phyloP scores from a whole-genome alignment of 2,113 vertebrate species.

The Tyrannus savana region DNA sequence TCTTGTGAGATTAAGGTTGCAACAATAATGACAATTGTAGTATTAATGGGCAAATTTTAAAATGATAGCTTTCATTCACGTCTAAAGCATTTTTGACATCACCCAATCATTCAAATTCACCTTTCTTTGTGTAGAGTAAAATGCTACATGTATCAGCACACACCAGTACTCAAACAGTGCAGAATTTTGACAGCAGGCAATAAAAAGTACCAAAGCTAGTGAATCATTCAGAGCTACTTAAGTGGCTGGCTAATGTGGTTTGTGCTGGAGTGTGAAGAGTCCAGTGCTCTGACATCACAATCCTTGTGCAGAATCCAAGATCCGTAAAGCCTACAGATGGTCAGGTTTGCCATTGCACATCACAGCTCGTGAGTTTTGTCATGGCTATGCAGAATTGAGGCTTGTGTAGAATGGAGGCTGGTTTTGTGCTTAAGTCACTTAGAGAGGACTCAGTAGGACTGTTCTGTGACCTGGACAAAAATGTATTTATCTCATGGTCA shows the following conservation, averaged over 20 bases:
- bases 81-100: not conserved
- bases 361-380: not conserved
- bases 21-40: not conserved
- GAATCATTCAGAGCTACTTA: not conserved
- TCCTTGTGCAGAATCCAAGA: not conserved
- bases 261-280: slow-evolving; percentile 20
- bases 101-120: not conserved
- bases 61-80: not conserved
- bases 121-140: not conserved
- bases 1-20: not conserved
- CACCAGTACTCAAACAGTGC: not conserved
- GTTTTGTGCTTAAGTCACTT: not conserved
- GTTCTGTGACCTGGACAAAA: not conserved
- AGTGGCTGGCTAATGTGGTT: not conserved
- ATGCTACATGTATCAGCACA: not conserved
- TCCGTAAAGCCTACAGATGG: not conserved
- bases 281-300: not conserved
- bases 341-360: slow-evolving; percentile 7
- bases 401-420: not conserved
- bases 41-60: not conserved
- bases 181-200: not conserved
- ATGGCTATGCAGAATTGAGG: not conserved
- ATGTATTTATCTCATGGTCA: not conserved
- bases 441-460: not conserved
- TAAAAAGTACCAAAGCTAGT: not conserved